These are phyloP conservation scores for Danio aesculapii DNA, from an alignment of 2,797 vertebrate species.

Conservation along the genomic window DNA sequence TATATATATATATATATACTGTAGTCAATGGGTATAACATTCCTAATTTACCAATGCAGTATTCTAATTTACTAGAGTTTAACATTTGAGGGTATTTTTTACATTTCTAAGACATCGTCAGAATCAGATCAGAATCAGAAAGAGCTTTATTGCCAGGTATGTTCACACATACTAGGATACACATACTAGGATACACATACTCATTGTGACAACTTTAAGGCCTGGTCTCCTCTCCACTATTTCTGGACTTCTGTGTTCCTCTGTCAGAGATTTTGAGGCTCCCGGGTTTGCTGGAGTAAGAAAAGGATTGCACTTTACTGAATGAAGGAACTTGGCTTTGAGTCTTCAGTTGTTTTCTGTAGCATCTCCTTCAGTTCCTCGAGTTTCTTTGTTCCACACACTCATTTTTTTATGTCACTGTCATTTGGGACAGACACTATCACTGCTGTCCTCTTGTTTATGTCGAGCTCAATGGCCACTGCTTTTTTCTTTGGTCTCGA, in stretches of 20 bases:
- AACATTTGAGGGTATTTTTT: no score
- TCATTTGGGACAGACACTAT: slow-evolving; percentile 1
- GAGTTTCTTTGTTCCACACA: slow-evolving; percentile 9
- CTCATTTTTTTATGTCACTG: neutral
- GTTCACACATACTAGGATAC: no score
- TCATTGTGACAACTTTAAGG: neutral
- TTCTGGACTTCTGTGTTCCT: neutral
- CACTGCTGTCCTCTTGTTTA: neutral
- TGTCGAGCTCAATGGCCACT: neutral
- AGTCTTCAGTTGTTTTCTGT: neutral
- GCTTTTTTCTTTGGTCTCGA: slow-evolving; percentile 5
- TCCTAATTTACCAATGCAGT: no score
- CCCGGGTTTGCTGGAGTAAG: neutral
- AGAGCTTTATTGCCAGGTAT: no score
- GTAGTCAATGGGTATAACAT: no score
- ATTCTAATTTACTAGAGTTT: no score
- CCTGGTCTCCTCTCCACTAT: neutral
- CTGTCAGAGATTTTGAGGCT: neutral
- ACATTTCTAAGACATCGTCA: neutral
- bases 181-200: no score
- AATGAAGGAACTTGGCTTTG: slow-evolving; percentile 13
- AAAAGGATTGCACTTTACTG: neutral
- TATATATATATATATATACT: no score
- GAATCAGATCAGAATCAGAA: no score
- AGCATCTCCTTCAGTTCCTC: neutral